Conservation (phyloP, 2,113 vertebrate species). For the Accipiter virgatus region DNA sequence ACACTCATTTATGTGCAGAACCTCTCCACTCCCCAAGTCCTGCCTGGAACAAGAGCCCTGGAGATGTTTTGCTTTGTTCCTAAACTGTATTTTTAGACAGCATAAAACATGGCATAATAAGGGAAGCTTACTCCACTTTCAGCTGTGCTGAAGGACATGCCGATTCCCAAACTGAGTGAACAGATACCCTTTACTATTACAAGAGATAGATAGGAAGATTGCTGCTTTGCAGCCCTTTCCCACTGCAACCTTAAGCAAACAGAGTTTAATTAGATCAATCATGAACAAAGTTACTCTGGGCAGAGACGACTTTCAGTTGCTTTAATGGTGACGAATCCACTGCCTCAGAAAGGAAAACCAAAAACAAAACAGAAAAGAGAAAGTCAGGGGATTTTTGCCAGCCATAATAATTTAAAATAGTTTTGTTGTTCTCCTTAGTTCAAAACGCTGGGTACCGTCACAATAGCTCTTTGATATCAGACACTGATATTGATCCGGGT, state of each 20-base stretch:
- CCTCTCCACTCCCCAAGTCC: background rate
- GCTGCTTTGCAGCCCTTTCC: background rate
- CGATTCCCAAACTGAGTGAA: background rate
- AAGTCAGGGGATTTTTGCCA: background rate
- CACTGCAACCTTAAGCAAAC: slow-evolving; percentile 1
- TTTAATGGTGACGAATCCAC: slow-evolving; percentile 23
- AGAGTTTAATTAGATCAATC: slow-evolving; percentile 24
- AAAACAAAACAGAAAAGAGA: background rate
- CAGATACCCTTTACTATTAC: background rate
- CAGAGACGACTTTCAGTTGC: background rate
- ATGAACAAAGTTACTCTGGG: background rate
- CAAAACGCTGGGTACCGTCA: background rate
- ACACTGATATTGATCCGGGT: slow-evolving; percentile 56
- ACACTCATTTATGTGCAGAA: background rate
- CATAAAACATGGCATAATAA: background rate
- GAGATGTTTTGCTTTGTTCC: background rate
- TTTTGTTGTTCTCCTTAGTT: slow-evolving; percentile 15
- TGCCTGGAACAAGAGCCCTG: background rate
- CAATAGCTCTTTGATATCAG: slow-evolving; percentile 61
- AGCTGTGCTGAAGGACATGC: background rate
- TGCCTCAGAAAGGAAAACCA: background rate
- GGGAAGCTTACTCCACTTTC: background rate
- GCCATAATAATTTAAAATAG: slow-evolving; percentile 18
- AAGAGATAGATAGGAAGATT: background rate
- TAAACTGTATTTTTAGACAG: background rate